Base-by-base conservation (phyloP, 2,113 vertebrate species). In the Saccopteryx leptura region DNA sequence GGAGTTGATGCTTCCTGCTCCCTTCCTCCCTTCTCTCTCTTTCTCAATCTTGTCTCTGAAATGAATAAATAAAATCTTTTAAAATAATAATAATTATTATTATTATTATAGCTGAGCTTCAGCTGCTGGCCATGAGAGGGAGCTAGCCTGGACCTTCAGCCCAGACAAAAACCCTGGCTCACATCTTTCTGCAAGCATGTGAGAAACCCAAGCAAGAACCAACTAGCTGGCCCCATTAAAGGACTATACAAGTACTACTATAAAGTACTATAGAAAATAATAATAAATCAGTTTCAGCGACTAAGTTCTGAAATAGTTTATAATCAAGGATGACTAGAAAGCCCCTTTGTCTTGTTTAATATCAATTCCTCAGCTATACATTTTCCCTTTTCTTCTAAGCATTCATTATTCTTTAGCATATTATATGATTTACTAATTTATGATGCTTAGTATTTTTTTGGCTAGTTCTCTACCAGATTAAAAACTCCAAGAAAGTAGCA, bases 371-470 rank as follows among this genome's bases (percentile, higher is more conserved):
- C 23, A 69, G 28, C 17, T 21, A 48, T 72, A 80, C 58, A 56
- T 88, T 78, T 76, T 54, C 33, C 33, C 61, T 56, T 79, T 93
- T 76, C n/a, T 2, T 13, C 4, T 56, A n/a, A 85, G n/a, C 14
- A 75, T 81, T 88, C 80, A 33, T 74, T 80, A 63, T 82, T 31
- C 10, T 87, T 66, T 88, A 68, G 33, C 6, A 88, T n/a, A 74
- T 0, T 79, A 1, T 68, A 39, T 91, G 9, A 79, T 48, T 93
- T 91, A 21, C 13, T 33, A 19, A 61, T 79, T 90, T 87, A 33
- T 93, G 79, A 72, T 95, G 9, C 33, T 82, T 39, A 82, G 28
- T 68, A 61, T 58, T 91, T 79, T 97, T 88, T 92, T 28, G 33
- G 61, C 21, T 76, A 15, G 4, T 4, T 82, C 2, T 13, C 14